phyloP scores from a whole-genome alignment of 1,140 invertebrate species.

The Bombus sibiricus region DNA sequence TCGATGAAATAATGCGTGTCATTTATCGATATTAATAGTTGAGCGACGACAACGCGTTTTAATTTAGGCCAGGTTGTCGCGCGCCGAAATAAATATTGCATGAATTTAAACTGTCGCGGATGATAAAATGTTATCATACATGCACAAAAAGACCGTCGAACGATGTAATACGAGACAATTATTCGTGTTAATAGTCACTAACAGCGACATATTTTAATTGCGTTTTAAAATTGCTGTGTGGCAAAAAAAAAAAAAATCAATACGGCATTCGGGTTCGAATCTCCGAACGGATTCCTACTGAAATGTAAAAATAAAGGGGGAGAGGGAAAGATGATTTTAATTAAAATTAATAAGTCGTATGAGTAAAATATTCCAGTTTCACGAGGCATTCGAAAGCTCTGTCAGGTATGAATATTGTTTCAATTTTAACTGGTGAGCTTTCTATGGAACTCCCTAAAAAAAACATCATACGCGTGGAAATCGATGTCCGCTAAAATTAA shows the following conservation, averaged over 20 bases:
- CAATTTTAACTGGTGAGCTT: not conserved
- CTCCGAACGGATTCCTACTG: not conserved
- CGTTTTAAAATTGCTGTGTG: not conserved
- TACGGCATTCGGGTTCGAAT: not conserved
- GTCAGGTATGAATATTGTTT: not conserved
- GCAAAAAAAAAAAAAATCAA: not conserved
- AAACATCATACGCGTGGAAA: not conserved
- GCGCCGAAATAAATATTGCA: not conserved
- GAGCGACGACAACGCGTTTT: not conserved
- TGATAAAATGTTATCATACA: not conserved
- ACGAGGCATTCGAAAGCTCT: not conserved
- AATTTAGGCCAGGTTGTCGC: not conserved
- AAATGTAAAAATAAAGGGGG: not conserved
- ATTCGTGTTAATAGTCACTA: not conserved
- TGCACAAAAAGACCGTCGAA: too few relatives aligned
- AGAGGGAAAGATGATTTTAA: not conserved
- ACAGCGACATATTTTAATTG: not conserved
- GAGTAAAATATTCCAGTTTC: not conserved
- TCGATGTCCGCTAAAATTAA: not conserved
- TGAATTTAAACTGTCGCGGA: not conserved
- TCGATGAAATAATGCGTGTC: not conserved
- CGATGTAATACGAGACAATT: not conserved
- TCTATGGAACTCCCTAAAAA: not conserved
- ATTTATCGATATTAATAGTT: not conserved
- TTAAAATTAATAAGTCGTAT: not conserved